Percentiles rank a stretch among this genome's conserved stretches.
Evolutionary conservation across 2,888 invertebrate species (phyloP).

Genomic region (Bruchidius siliquastri): DNA sequence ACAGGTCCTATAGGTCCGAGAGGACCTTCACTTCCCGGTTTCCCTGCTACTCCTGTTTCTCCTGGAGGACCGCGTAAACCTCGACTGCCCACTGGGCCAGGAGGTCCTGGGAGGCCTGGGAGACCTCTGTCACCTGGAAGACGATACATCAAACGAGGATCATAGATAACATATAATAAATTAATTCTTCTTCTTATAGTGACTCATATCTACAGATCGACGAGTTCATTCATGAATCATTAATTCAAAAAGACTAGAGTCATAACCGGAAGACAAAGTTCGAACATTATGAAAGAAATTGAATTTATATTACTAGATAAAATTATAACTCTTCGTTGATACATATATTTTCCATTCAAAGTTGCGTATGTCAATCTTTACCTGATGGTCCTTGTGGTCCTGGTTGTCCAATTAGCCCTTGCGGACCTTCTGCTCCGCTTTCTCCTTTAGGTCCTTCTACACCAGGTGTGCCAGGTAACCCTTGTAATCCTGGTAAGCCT

Average conservation of each 20-base stretch:
- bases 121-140: conserved; percentile 61
- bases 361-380: neutral
- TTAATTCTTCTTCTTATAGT: too few species aligned
- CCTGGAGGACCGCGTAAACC: conserved; percentile 66
- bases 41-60: conserved; percentile 67
- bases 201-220: too few species aligned
- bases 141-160: too few species aligned
- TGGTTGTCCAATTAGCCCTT: conserved; percentile 65
- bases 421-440: conserved; percentile 62
- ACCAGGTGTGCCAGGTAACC: conserved; percentile 68
- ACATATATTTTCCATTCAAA: too few species aligned
- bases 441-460: conserved; percentile 73
- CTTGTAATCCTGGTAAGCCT: conserved; percentile 63
- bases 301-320: too few species aligned
- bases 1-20: conserved; percentile 61
- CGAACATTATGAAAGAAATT: too few species aligned
- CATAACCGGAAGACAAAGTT: too few species aligned
- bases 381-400: conserved; percentile 60
- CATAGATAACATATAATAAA: too few species aligned
- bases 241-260: too few species aligned
- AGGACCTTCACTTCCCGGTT: conserved; percentile 69
- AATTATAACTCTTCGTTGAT: too few species aligned
- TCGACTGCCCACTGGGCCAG: conserved; percentile 60
- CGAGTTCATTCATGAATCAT: too few species aligned
- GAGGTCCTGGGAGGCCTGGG: conserved; percentile 59